Conservation (phyloP, 2,113 vertebrate species). For the rat (Rattus norvegicus) region DNA sequence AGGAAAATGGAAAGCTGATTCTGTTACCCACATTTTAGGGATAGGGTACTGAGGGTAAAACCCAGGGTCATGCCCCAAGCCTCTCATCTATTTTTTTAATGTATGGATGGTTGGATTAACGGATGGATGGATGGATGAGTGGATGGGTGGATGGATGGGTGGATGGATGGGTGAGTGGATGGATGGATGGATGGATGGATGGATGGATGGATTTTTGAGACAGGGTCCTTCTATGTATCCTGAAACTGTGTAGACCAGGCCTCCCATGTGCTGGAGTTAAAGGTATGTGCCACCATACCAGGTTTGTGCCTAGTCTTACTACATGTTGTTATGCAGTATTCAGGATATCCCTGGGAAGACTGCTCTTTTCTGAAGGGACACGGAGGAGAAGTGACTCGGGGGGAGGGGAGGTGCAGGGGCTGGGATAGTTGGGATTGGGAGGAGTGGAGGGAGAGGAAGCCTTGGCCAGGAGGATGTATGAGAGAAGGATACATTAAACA, state of each 20-base stretch:
- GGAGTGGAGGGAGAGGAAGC: background rate
- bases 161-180: background rate
- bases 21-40: background rate
- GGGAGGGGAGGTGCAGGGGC: accelerated
- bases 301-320: background rate
- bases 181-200: background rate
- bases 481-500: background rate
- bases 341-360: background rate
- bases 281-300: background rate
- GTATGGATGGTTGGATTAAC: no score
- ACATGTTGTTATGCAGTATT: background rate
- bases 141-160: no score
- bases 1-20: background rate
- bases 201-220: background rate
- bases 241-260: background rate
- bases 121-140: background rate
- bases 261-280: background rate
- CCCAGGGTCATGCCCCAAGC: background rate
- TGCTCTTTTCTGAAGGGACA: background rate
- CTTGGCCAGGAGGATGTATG: background rate
- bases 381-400: background rate
- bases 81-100: background rate
- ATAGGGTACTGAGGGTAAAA: background rate
- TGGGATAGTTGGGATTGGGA: background rate
- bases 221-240: background rate